phyloP scores from a whole-genome alignment of 2,113 vertebrate species.

The Sinocyclocheilus rhinocerous region DNA sequence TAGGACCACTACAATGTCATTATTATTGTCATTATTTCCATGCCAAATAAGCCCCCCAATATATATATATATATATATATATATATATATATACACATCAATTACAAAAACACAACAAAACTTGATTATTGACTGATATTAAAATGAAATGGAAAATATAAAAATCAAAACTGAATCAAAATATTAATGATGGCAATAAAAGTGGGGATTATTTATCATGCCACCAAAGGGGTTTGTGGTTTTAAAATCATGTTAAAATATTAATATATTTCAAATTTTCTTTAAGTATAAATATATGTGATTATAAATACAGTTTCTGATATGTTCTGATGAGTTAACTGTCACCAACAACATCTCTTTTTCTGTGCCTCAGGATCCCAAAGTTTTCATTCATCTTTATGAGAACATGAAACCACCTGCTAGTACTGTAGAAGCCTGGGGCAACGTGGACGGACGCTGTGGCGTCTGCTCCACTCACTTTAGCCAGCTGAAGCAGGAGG shows the following conservation, averaged over 20 bases:
- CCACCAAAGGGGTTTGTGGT: background rate
- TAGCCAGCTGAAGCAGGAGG: slow-evolving; percentile 93
- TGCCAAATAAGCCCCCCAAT: background rate
- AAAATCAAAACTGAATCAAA: no score
- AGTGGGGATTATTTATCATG: background rate
- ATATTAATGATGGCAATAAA: no score
- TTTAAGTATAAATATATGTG: background rate
- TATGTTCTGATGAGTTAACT: background rate
- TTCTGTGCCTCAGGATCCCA: slow-evolving; percentile 76
- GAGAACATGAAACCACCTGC: slow-evolving; percentile 90
- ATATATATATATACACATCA: no score
- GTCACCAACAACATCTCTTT: slow-evolving; percentile 19
- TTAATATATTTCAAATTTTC: no score
- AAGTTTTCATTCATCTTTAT: slow-evolving; percentile 75
- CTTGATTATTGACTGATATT: no score
- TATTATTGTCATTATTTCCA: background rate
- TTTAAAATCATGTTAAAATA: background rate
- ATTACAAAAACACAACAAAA: no score
- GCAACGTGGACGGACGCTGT: slow-evolving; percentile 86
- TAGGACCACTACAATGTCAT: background rate
- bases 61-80: no score
- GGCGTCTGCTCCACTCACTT: slow-evolving; percentile 86
- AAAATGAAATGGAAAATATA: no score
- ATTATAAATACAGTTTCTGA: background rate
- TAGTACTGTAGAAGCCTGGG: slow-evolving; percentile 82